Evolutionary conservation across 2,113 vertebrate genomes (phyloP), one percentile per base, ranked within the genome.

Genomic region (Onychorhynchus coronatus): DNA sequence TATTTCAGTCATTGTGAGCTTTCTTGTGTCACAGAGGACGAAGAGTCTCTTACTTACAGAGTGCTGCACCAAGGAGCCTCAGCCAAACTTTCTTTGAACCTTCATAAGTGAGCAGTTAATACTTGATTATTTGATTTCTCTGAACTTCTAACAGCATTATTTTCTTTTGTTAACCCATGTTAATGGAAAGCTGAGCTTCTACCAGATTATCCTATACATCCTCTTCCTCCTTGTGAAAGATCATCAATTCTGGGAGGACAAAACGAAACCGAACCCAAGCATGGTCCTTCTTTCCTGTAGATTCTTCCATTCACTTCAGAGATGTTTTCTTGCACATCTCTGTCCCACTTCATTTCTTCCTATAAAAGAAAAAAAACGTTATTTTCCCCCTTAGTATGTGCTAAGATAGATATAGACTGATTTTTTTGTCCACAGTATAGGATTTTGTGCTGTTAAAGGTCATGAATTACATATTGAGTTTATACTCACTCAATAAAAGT

Each of bases 391-490:
- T 83, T 80, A 49, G 16, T 66, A 14, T 27, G 13, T 52, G 53
- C 13, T 80, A 14, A 56, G 22, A 37, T 71, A 50, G 72, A 37
- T 71, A 61, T 4, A 77, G 44, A 28, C 24, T 76, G 55, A 16
- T 66, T 16, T 44, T 46, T 82, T 91, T 20, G 55, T 42, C 68
- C 44, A 65, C 1, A 37, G 2, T 76, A 71, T 8, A 49, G 33
- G 31, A 49, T 28, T 74, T 92, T 56, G 46, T 53, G 37, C 46
- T 93, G 10, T 92, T 96, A 58, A 62, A 83, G 79, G 80, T 86
- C 88, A 59, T 67, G 85, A 93, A 80, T 96, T 71, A 93, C 85
- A 89, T 87, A 59, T 28, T 66, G 81, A 95, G 88, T 68, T 90
- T 73, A 91, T 78, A 67, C 28, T 95, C 92, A 71, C 63, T 93